Percentiles rank a stretch among this genome's conserved stretches.
These are phyloP conservation scores for Paramormyrops kingsleyae DNA, from an alignment of 2,113 vertebrate species.

Conservation along the genomic window DNA sequence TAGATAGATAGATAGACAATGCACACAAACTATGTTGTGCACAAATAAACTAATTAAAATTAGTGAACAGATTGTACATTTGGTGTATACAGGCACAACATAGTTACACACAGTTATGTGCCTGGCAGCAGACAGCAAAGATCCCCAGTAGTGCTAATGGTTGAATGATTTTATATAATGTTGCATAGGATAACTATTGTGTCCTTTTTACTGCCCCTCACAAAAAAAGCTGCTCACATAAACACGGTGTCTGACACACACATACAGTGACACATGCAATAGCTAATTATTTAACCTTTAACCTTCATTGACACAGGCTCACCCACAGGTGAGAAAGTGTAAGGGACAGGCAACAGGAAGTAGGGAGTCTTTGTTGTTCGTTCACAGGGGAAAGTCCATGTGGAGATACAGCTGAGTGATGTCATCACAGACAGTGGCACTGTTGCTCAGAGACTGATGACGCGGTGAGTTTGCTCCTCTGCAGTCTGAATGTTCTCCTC, in stretches of 20 bases:
- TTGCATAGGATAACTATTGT: background rate
- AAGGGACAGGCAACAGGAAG: background rate
- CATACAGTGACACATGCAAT: background rate
- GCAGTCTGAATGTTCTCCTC: background rate
- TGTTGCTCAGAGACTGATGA: constrained; percentile 86
- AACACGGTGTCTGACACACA: background rate
- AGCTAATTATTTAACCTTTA: background rate
- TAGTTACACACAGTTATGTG: no score
- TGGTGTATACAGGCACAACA: no score
- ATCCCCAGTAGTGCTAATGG: background rate
- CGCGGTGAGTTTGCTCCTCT: constrained; percentile 69
- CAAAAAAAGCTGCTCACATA: background rate
- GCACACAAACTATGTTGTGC: no score
- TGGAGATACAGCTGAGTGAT: constrained; percentile 90
- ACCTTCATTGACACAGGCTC: background rate
- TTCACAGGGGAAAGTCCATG: constrained; percentile 90
- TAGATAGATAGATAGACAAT: no score
- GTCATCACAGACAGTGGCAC: constrained; percentile 90
- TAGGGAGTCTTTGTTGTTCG: constrained; percentile 17
- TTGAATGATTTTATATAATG: background rate
- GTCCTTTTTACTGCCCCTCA: background rate
- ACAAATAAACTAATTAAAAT: no score
- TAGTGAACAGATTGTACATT: no score
- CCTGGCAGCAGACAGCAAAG: background rate
- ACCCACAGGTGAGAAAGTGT: background rate